Evolutionary conservation across 2,888 invertebrate species (phyloP).

Genomic region (Polydrusus tereticollis): DNA sequence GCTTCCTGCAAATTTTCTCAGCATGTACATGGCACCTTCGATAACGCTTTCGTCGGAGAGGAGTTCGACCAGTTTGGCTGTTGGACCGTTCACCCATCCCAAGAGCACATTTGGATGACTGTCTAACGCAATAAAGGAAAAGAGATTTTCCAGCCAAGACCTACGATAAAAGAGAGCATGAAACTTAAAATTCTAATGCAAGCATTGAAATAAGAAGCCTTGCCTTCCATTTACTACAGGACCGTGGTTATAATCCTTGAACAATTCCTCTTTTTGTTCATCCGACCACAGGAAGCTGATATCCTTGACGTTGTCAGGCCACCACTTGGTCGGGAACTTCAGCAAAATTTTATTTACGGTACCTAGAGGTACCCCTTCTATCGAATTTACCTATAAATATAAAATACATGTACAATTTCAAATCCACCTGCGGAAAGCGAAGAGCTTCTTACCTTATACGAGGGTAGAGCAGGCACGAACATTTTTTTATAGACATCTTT

Average conservation of each 20-base stretch:
- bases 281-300: conserved; percentile 73
- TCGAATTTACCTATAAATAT: conserved; percentile 62
- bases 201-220: too few species aligned
- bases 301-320: conserved; percentile 71
- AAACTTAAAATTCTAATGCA: not conserved
- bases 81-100: conserved; percentile 78
- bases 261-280: conserved; percentile 63
- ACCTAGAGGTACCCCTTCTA: conserved; percentile 75
- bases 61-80: conserved; percentile 74
- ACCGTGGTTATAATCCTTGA: conserved; percentile 58
- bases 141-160: conserved; percentile 76
- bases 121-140: conserved; percentile 76
- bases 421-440: not conserved
- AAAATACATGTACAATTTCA: not conserved
- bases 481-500: conserved; percentile 71
- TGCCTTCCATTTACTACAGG: conserved; percentile 53
- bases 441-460: conserved; percentile 66
- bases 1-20: conserved; percentile 71
- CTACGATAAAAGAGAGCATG: conserved; percentile 18
- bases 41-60: conserved; percentile 70
- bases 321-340: conserved; percentile 75
- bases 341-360: conserved; percentile 78
- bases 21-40: conserved; percentile 68
- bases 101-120: conserved; percentile 74
- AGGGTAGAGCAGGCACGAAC: conserved; percentile 72